A percentile compares a stretch with the other conserved stretches of the same genome.
These are phyloP conservation scores for Dugesia japonica DNA, from an alignment of 2,888 invertebrate species.

Conservation along the genomic window DNA sequence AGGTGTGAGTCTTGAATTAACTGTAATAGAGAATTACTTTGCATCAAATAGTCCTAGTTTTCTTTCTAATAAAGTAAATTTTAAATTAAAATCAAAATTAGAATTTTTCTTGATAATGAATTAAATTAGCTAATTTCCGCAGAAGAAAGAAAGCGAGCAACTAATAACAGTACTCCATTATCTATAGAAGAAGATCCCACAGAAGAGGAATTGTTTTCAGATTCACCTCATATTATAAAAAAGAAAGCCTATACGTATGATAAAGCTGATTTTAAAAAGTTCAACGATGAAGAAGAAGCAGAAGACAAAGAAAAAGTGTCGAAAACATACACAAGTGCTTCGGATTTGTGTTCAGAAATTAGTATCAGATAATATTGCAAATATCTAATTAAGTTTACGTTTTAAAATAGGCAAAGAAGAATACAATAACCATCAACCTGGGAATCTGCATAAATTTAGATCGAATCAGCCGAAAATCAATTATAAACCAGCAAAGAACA, in stretches of 20 bases:
- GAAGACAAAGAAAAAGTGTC: not conserved
- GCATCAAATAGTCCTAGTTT: not conserved
- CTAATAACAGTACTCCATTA: not conserved
- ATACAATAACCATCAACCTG: too few relatives aligned
- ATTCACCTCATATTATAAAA: not conserved
- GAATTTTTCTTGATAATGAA: too few relatives aligned
- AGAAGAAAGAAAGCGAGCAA: conserved; percentile 5
- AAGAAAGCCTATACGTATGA: not conserved
- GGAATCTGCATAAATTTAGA: not conserved
- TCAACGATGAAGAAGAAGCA: not conserved
- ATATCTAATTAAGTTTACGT: too few relatives aligned
- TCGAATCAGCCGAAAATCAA: not conserved
- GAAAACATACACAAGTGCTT: not conserved
- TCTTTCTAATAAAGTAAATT: not conserved
- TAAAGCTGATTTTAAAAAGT: not conserved
- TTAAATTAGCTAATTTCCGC: not conserved
- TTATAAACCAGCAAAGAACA: not conserved
- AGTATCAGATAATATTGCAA: not conserved
- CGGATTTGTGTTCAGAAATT: conserved; percentile 6
- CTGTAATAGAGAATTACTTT: not conserved
- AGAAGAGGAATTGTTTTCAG: not conserved
- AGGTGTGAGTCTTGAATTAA: not conserved
- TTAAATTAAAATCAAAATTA: too few relatives aligned
- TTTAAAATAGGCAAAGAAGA: too few relatives aligned
- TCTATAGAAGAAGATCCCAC: not conserved